Conservation (phyloP, 2,888 invertebrate genomes). For the Coremacera marginata region DNA sequence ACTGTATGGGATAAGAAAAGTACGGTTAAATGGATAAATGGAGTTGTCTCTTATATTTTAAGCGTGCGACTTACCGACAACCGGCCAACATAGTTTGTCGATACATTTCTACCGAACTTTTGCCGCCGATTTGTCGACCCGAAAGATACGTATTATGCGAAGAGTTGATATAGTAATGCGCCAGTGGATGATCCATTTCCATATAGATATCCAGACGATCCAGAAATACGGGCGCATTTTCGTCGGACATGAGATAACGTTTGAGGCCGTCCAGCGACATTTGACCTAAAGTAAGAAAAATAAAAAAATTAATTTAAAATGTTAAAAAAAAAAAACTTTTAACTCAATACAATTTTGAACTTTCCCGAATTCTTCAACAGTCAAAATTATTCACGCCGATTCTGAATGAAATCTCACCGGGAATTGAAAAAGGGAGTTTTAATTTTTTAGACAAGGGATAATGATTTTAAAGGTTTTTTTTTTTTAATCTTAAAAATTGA, state of each 20-base stretch:
- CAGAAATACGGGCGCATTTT: slow-evolving; percentile 98
- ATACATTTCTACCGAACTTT: slow-evolving; percentile 99
- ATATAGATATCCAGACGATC: slow-evolving; percentile 97
- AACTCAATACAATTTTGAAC: too few relatives aligned
- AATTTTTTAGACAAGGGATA: too few relatives aligned
- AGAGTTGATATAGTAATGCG: slow-evolving; percentile 99
- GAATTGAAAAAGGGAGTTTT: too few relatives aligned
- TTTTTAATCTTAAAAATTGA: too few relatives aligned
- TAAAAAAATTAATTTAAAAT: not conserved
- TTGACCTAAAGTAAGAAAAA: slow-evolving; percentile 73
- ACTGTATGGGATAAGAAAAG: slow-evolving; percentile 68
- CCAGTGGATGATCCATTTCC: slow-evolving; percentile 99
- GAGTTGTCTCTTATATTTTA: not conserved
- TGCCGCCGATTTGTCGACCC: slow-evolving; percentile 97
- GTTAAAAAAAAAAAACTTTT: not conserved
- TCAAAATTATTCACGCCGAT: too few relatives aligned
- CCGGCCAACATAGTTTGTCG: slow-evolving; percentile 96
- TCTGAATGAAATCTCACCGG: too few relatives aligned
- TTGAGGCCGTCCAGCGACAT: slow-evolving; percentile 96
- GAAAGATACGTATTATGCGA: slow-evolving; percentile 96
- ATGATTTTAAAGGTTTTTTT: too few relatives aligned
- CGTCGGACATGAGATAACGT: slow-evolving; percentile 99
- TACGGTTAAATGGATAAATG: not conserved
- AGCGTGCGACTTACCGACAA: slow-evolving; percentile 79
- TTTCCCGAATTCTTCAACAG: too few relatives aligned